A percentile compares a stretch with the other conserved stretches of the same genome.
Conservation (phyloP, 2,888 invertebrate species). For the Shargacucullia verbasci region DNA sequence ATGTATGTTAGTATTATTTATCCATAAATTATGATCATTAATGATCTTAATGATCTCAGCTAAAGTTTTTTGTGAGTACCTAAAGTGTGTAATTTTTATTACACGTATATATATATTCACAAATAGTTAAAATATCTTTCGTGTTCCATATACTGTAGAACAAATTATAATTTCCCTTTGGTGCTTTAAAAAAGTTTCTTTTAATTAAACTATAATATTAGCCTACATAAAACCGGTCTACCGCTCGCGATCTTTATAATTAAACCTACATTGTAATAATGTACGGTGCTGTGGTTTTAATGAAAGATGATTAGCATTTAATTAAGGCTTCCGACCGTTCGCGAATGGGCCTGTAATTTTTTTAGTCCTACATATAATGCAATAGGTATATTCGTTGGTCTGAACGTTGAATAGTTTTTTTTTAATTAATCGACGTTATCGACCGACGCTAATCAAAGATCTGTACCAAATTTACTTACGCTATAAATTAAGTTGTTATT, state of each 20-base stretch:
- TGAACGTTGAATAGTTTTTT: too few species aligned
- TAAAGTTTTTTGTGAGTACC: too few species aligned
- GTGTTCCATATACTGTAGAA: too few species aligned
- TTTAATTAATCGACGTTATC: too few species aligned
- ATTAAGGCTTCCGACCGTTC: slow-evolving; percentile 8
- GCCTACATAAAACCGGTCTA: background rate
- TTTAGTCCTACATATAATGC: background rate
- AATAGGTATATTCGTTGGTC: background rate
- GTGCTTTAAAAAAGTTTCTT: background rate
- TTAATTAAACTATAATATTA: background rate
- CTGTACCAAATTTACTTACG: too few species aligned
- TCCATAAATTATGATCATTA: too few species aligned
- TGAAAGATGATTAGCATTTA: slow-evolving; percentile 21
- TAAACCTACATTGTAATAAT: background rate
- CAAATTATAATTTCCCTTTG: too few species aligned
- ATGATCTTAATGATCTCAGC: slow-evolving; percentile 60
- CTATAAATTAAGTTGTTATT: too few species aligned
- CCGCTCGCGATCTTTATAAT: background rate
- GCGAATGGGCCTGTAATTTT: background rate
- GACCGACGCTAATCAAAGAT: too few species aligned
- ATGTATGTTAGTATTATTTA: too few species aligned
- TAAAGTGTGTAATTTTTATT: too few species aligned
- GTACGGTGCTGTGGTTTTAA: slow-evolving; percentile 14
- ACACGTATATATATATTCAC: background rate
- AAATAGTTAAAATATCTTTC: too few species aligned